phyloP scores from a whole-genome alignment of 92 coral and sea anemone species.

The Heteractis magnifica region DNA sequence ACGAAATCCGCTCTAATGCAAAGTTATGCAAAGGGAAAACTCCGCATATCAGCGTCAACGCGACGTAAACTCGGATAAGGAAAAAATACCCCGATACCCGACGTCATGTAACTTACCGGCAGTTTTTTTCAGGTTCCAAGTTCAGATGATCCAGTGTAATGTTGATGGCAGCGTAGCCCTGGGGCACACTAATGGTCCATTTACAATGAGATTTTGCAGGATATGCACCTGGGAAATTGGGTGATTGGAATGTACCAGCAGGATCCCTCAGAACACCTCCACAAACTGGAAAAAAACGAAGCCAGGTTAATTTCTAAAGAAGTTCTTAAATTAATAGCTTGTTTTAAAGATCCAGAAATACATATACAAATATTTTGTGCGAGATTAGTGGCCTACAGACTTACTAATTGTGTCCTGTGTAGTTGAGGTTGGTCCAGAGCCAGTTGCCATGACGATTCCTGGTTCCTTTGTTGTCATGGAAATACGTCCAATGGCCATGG shows the following conservation, averaged over 20 bases:
- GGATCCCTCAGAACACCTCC: constrained; percentile 12
- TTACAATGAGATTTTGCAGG: constrained; percentile 34
- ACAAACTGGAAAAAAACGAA: constrained; percentile 20
- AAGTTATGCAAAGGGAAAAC: too few relatives aligned
- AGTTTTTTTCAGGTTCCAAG: not conserved
- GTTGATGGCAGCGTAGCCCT: constrained; percentile 5
- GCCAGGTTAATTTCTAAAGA: not conserved
- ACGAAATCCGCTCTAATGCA: too few relatives aligned
- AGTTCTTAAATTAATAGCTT: not conserved
- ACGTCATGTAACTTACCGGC: not conserved
- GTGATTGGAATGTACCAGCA: constrained; percentile 33
- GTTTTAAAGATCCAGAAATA: not conserved
- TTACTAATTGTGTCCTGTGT: not conserved
- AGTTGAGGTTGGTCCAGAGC: too few relatives aligned
- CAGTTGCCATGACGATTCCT: not conserved
- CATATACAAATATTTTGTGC: not conserved
- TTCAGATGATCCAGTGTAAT: not conserved
- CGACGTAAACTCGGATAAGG: too few relatives aligned
- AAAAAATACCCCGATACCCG: too few relatives aligned
- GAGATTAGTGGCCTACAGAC: not conserved
- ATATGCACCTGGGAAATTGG: constrained; percentile 39
- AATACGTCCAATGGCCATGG: too few relatives aligned
- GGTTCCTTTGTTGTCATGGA: not conserved
- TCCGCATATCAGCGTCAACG: too few relatives aligned
- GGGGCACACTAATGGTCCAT: constrained; percentile 33